Base-by-base conservation (phyloP, 2,797 vertebrate species). In the Acanthurus leucopareius region DNA sequence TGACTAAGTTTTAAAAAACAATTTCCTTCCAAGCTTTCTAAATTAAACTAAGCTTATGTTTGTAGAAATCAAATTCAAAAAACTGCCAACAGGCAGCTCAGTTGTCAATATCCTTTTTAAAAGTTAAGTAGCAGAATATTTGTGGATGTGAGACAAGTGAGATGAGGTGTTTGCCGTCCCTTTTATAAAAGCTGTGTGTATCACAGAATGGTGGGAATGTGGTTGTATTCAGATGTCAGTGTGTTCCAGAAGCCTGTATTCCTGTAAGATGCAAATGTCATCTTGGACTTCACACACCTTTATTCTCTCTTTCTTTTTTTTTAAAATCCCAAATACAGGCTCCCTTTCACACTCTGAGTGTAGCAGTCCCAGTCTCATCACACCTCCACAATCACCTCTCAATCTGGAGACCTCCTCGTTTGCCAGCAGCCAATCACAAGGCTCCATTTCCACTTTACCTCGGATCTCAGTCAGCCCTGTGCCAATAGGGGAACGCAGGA, bases 321-420 rank as follows among this genome's bases (percentile, higher is more conserved):
- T 28, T 75, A 49, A 38, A n/a, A 64, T 10, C 19, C 49, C 54
- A 47, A 73, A 85, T 58, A 4, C 89, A 99, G 97, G 97, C 19
- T 99, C 97, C 1, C 87, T 98, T 85, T 97, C 98, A 0, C 97
- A 98, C 77, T 98, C 97, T 0, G 98, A 99, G 87, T 98, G 97
- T 86, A 99, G 97, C 95, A 98, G 96, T 82, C 97, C 97, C 83
- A 96, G 97, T 86, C 93, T 98, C 88, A 96, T 97, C 93, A 99
- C 97, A 1, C 98, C 98, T 70, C 98, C 97, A 0, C 97, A 97
- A 75, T 99, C 98, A 1, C 97, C 97, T 16, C 95, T 98, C 75
- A 99, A 97, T 79, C 88, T 98, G 75, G 97, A 99, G 91, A 97
- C 97, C 0, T 96, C 97, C 38, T 98, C 97, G 7, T 97, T 97